phyloP scores from a whole-genome alignment of 2,797 vertebrate species.

The Orestias chungarensis region DNA sequence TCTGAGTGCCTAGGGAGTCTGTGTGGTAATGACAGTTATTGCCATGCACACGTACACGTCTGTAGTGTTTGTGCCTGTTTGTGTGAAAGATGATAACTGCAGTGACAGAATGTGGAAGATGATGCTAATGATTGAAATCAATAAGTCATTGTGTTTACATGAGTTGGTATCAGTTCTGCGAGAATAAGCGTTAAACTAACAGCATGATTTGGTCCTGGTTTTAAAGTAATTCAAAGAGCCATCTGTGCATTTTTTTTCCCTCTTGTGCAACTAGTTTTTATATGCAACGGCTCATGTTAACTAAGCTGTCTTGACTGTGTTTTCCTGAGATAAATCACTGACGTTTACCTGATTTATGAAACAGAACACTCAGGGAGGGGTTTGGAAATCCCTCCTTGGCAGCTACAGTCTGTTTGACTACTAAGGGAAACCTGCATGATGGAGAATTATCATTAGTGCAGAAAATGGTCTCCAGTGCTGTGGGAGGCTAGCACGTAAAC shows the following conservation, averaged over 20 bases:
- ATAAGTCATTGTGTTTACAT: constrained; percentile 44
- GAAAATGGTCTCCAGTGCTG: constrained; percentile 42
- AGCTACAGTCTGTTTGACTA: constrained; percentile 46
- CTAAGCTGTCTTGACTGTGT: constrained; percentile 16
- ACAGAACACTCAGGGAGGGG: constrained; percentile 25
- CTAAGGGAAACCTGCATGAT: constrained; percentile 56
- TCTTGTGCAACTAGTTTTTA: constrained; percentile 12
- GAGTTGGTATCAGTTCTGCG: constrained; percentile 30
- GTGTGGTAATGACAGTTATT: constrained; percentile 38
- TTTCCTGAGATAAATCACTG: background rate
- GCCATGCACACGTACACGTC: constrained; percentile 22
- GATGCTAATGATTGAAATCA: constrained; percentile 55
- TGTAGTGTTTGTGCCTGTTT: constrained; percentile 19
- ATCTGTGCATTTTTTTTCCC: constrained; percentile 5
- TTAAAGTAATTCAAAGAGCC: constrained; percentile 4
- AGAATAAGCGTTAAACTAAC: background rate
- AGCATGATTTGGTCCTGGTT: constrained; percentile 23
- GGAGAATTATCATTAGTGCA: constrained; percentile 64
- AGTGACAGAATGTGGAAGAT: constrained; percentile 37
- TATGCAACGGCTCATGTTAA: constrained; percentile 8
- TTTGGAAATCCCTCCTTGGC: constrained; percentile 42
- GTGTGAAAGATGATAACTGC: constrained; percentile 37
- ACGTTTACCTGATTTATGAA: constrained; percentile 37
- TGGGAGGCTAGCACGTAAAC: constrained; percentile 37
- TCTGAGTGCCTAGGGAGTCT: constrained; percentile 37